A percentile compares a stretch with the other conserved stretches of the same genome.
These are phyloP conservation scores for Lophotriccus pileatus DNA, from an alignment of 2,797 vertebrate species.

Conservation along the genomic window DNA sequence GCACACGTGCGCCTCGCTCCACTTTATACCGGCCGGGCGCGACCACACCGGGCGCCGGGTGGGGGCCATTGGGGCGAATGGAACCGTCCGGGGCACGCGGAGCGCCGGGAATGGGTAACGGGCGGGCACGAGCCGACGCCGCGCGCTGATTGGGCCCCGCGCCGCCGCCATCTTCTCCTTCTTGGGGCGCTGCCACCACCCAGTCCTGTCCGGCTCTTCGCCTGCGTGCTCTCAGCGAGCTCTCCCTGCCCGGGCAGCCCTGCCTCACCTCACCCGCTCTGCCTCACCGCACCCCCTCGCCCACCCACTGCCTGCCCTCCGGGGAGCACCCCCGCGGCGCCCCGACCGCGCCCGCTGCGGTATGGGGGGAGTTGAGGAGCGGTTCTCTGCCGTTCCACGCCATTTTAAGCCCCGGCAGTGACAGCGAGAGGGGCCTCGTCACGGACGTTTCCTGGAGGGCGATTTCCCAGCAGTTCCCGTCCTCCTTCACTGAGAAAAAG, in stretches of 20 bases:
- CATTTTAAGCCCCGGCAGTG: neutral
- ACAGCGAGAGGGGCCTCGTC: rapidly evolving
- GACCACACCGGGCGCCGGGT: neutral
- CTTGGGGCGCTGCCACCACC: rapidly evolving
- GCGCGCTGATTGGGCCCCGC: conserved; percentile 17
- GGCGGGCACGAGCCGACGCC: neutral
- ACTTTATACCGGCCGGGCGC: neutral
- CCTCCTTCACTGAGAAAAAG: rapidly evolving
- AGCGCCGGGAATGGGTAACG: conserved; percentile 25
- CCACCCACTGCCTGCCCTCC: rapidly evolving
- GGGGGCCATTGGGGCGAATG: neutral
- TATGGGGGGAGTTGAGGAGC: neutral
- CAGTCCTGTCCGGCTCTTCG: rapidly evolving
- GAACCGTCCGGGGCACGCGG: conserved; percentile 40
- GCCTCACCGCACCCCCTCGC: rapidly evolving
- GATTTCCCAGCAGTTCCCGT: rapidly evolving
- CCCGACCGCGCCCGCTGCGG: neutral
- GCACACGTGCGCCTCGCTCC: conserved; percentile 14
- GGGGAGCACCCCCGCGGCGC: rapidly evolving
- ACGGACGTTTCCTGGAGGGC: rapidly evolving
- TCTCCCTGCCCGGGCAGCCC: no score
- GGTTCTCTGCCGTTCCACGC: neutral
- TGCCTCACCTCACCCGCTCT: rapidly evolving
- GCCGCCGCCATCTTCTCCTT: neutral
- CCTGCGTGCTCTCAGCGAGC: rapidly evolving